Evolutionary conservation across 2,888 invertebrate species (phyloP).

Genomic region (Dryocosmus kuriphilus): DNA sequence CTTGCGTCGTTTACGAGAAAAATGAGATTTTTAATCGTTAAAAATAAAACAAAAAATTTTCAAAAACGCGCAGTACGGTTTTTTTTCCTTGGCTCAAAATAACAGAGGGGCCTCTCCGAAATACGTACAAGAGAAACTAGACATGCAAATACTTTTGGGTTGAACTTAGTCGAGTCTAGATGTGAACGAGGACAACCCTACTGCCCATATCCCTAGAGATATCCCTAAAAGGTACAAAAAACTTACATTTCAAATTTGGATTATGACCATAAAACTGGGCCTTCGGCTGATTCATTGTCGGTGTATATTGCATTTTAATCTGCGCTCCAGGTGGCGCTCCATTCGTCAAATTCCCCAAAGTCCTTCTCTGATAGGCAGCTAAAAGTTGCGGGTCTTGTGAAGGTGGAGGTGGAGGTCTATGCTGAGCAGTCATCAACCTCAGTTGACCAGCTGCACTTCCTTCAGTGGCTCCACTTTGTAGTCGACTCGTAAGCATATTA

Average conservation of each 20-base stretch:
- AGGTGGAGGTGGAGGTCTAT: conserved; percentile 81
- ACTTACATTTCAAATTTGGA: conserved; percentile 87
- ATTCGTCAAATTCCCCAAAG: conserved; percentile 80
- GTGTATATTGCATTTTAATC: conserved; percentile 74
- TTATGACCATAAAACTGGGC: conserved; percentile 96
- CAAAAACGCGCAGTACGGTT: too few relatives aligned
- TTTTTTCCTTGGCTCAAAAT: too few relatives aligned
- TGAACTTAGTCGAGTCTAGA: too few relatives aligned
- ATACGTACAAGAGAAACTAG: too few relatives aligned
- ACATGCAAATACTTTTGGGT: too few relatives aligned
- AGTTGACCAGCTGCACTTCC: conserved; percentile 79
- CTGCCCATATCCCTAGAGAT: too few relatives aligned
- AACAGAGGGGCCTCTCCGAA: too few relatives aligned
- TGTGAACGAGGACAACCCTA: too few relatives aligned
- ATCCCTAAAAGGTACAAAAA: background rate
- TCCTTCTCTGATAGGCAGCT: conserved; percentile 77
- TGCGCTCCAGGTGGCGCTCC: conserved; percentile 73
- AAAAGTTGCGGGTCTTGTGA: conserved; percentile 76
- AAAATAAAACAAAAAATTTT: too few relatives aligned
- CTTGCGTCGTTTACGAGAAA: too few relatives aligned
- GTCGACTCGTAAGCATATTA: conserved; percentile 92
- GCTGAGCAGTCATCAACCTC: conserved; percentile 91
- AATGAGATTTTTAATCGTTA: too few relatives aligned
- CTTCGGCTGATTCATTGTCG: conserved; percentile 78
- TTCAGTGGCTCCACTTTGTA: conserved; percentile 80